phyloP scores from a whole-genome alignment of 1,140 invertebrate species.

The Drosophila trapezifrons region DNA sequence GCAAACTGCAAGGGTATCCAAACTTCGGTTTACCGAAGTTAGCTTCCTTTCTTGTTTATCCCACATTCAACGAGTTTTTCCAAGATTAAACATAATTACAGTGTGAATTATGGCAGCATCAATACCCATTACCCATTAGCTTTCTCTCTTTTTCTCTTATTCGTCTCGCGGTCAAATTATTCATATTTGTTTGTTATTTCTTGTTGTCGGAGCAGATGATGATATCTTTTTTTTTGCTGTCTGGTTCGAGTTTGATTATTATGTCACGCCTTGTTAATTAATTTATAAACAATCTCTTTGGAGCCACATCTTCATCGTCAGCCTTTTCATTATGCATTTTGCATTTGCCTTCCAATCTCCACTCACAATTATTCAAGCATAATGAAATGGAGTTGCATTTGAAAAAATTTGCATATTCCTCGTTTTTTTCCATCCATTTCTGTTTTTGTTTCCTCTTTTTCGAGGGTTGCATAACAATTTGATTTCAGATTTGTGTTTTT shows the following conservation, averaged over 20 bases:
- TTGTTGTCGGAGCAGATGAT: constrained; percentile 5
- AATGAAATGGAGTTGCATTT: constrained; percentile 61
- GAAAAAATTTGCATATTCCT: constrained; percentile 56
- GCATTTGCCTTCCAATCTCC: constrained; percentile 61
- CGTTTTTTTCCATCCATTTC: constrained; percentile 16
- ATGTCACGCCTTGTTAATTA: constrained; percentile 79
- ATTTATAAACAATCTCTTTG: constrained; percentile 61
- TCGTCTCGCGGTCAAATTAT: constrained; percentile 12
- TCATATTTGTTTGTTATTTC: constrained; percentile 42
- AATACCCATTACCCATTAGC: constrained; percentile 28
- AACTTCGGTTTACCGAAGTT: too few relatives aligned
- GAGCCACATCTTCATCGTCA: constrained; percentile 38
- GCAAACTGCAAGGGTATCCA: too few relatives aligned
- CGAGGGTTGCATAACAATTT: constrained; percentile 44
- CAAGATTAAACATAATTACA: constrained; percentile 39
- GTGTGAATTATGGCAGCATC: constrained; percentile 17
- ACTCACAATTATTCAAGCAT: constrained; percentile 66
- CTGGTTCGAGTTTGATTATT: constrained; percentile 59
- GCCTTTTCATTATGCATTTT: constrained; percentile 51
- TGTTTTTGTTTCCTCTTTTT: constrained; percentile 27
- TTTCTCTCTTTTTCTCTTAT: constrained; percentile 5
- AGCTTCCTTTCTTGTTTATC: too few relatives aligned
- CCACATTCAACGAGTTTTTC: constrained; percentile 50
- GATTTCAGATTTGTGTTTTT: constrained; percentile 56
- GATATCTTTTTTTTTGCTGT: constrained; percentile 23